Evolutionary conservation across 2,888 invertebrate species (phyloP).

Genomic region (Mythimna ferrago): DNA sequence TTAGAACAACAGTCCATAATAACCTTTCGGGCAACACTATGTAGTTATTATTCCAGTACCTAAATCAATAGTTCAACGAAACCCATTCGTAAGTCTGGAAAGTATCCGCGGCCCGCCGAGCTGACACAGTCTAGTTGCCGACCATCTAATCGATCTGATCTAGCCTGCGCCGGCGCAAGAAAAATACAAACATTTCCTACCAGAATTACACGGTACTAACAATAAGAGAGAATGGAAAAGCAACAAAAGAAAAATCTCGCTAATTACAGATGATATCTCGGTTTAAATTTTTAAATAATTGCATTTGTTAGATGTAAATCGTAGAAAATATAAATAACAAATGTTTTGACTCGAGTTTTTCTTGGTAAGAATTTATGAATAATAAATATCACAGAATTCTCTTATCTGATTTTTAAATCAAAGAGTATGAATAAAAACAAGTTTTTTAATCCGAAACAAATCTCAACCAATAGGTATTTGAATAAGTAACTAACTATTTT

Average conservation of each 20-base stretch:
- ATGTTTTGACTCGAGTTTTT: constrained; percentile 16
- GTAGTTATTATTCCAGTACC: neutral
- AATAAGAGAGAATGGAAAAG: constrained; percentile 63
- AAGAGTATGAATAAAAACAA: neutral
- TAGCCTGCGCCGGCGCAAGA: constrained; percentile 54
- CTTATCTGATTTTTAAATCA: constrained; percentile 9
- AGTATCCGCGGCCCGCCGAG: constrained; percentile 26
- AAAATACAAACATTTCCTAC: constrained; percentile 55
- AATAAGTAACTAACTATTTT: no score
- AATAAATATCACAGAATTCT: neutral
- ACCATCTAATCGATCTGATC: constrained; percentile 67
- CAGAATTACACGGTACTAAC: constrained; percentile 55
- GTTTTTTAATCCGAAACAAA: no score
- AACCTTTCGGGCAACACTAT: neutral
- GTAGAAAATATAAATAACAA: constrained; percentile 14
- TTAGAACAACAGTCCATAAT: no score
- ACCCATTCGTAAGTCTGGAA: constrained; percentile 38
- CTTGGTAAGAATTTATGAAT: constrained; percentile 10
- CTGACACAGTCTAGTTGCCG: constrained; percentile 61
- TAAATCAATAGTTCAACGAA: constrained; percentile 27
- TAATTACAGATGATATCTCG: constrained; percentile 63
- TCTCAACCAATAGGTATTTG: no score
- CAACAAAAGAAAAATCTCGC: constrained; percentile 62
- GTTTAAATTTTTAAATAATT: constrained; percentile 47
- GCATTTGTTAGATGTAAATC: constrained; percentile 30